These are phyloP conservation scores for Coryphaenoides rupestris DNA, from an alignment of 2,113 vertebrate species.

Conservation along the genomic window DNA sequence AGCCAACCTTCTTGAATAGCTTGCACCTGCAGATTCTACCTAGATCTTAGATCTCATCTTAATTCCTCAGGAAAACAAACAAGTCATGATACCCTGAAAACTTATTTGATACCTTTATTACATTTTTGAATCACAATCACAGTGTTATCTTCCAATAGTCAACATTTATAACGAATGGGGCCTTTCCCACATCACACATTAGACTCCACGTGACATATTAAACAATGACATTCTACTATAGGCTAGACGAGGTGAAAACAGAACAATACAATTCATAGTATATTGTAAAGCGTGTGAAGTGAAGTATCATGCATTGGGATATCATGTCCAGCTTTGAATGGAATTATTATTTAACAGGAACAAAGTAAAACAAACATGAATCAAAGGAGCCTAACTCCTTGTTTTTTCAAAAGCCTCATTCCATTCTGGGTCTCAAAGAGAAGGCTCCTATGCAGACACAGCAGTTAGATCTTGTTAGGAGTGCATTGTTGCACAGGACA, in stretches of 20 bases:
- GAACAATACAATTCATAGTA: slow-evolving; percentile 14
- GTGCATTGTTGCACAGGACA: too few species aligned
- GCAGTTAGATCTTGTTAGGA: too few species aligned
- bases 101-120: neutral
- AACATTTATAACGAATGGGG: slow-evolving; percentile 3
- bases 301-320: neutral
- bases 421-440: too few species aligned
- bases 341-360: neutral
- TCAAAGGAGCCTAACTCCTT: too few species aligned
- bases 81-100: too few species aligned
- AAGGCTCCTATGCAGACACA: too few species aligned
- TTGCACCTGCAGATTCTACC: too few species aligned
- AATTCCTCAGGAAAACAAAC: too few species aligned
- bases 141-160: slow-evolving; percentile 20
- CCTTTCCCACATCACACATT: slow-evolving; percentile 4
- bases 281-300: slow-evolving; percentile 18
- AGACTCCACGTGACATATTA: slow-evolving; percentile 9
- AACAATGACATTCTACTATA: neutral
- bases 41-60: too few species aligned
- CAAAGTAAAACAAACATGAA: too few species aligned
- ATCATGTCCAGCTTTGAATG: neutral
- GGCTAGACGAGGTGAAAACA: slow-evolving; percentile 18
- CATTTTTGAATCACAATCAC: slow-evolving; percentile 32
- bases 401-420: too few species aligned
- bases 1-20: too few species aligned